These are phyloP conservation scores for Drosophila pseudoananassae DNA, from an alignment of 1,140 invertebrate species.

Conservation along the genomic window DNA sequence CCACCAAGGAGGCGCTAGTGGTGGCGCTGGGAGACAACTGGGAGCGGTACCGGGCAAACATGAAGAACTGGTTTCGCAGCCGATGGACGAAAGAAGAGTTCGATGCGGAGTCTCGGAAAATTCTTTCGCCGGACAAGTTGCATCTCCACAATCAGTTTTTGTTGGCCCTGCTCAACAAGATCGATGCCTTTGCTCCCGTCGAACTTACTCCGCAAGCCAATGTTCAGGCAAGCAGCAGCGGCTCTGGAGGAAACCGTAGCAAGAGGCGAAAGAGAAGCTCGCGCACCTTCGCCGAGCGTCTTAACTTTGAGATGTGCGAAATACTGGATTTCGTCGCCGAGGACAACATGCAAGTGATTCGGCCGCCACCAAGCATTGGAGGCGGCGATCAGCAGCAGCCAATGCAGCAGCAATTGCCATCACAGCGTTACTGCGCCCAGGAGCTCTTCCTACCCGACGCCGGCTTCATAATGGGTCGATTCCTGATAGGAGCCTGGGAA, in stretches of 20 bases:
- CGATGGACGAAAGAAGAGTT: conserved; percentile 92
- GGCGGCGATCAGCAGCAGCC: conserved; percentile 56
- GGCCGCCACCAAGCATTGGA: conserved; percentile 51
- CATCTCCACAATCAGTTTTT: conserved; percentile 94
- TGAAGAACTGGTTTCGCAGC: conserved; percentile 90
- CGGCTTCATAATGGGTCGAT: conserved; percentile 90
- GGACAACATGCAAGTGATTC: conserved; percentile 74
- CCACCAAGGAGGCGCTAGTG: conserved; percentile 87
- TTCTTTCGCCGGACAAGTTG: conserved; percentile 89
- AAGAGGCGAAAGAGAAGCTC: conserved; percentile 86
- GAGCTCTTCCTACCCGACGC: conserved; percentile 90
- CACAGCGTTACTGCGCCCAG: conserved; percentile 86
- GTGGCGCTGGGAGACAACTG: conserved; percentile 88
- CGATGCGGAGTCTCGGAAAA: conserved; percentile 89
- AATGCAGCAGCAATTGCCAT: conserved; percentile 67
- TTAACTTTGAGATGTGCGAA: conserved; percentile 87
- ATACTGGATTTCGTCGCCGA: conserved; percentile 85
- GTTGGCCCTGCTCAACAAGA: conserved; percentile 91
- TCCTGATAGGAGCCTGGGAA: conserved; percentile 93
- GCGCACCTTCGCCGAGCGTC: conserved; percentile 87
- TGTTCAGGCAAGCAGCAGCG: conserved; percentile 51
- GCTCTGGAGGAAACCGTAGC: conserved; percentile 74
- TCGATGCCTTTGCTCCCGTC: conserved; percentile 87
- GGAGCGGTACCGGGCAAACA: conserved; percentile 88
- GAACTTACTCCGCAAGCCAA: conserved; percentile 54